Evolutionary conservation across 2,888 invertebrate genomes (phyloP).

Genomic region (Machimus rusticus): DNA sequence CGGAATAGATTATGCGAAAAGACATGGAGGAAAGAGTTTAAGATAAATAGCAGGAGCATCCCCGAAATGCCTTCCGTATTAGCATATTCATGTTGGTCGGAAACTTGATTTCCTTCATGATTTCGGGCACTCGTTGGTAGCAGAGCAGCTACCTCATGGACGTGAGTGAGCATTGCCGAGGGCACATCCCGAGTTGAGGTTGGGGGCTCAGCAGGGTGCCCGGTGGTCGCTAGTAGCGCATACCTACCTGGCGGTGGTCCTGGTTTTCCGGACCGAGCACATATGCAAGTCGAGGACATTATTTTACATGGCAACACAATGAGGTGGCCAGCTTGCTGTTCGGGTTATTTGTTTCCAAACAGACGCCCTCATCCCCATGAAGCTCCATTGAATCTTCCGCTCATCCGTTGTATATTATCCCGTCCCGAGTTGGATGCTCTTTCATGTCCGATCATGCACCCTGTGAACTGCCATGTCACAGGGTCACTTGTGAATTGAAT

Average conservation of each 20-base stretch:
- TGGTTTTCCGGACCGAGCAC: neutral
- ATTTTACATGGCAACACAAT: slow-evolving; percentile 45
- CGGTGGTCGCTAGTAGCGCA: neutral
- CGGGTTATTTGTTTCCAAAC: slow-evolving; percentile 44
- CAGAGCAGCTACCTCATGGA: neutral
- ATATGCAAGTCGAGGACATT: slow-evolving; percentile 38
- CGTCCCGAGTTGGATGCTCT: slow-evolving; percentile 24
- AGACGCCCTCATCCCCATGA: slow-evolving; percentile 8
- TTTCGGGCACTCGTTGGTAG: slow-evolving; percentile 42
- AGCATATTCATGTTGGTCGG: slow-evolving; percentile 47
- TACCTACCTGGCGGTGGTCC: neutral
- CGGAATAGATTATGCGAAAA: slow-evolving; percentile 44
- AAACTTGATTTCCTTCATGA: slow-evolving; percentile 48
- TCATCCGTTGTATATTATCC: slow-evolving; percentile 37
- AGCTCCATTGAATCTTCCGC: slow-evolving; percentile 30
- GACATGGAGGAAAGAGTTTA: slow-evolving; percentile 40
- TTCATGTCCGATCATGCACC: slow-evolving; percentile 29
- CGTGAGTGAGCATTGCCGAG: neutral
- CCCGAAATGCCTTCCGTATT: slow-evolving; percentile 45
- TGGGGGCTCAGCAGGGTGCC: neutral
- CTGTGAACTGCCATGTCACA: slow-evolving; percentile 30
- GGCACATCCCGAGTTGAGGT: neutral
- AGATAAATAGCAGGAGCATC: slow-evolving; percentile 47
- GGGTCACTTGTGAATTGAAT: slow-evolving; percentile 28
- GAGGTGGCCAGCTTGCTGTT: slow-evolving; percentile 42